phyloP scores from a whole-genome alignment of 2,797 vertebrate species.

The Sebastolobus alascanus region DNA sequence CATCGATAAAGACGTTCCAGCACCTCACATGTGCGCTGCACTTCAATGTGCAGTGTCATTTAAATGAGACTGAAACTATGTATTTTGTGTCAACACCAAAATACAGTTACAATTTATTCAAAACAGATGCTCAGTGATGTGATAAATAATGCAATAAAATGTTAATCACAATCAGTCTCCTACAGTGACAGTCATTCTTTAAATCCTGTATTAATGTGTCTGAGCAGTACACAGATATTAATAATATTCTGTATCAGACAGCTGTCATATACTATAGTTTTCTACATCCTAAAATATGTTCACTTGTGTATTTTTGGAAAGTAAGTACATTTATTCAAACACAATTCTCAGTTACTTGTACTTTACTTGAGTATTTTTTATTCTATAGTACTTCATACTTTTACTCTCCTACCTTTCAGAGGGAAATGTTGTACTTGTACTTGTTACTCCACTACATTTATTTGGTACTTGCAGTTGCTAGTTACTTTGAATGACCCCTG shows the following conservation, averaged over 20 bases:
- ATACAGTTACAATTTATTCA: slow-evolving; percentile 25
- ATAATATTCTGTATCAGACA: slow-evolving; percentile 40
- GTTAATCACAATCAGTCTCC: slow-evolving; percentile 56
- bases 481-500: not conserved
- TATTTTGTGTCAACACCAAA: slow-evolving; percentile 13
- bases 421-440: not conserved
- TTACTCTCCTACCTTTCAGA: not conserved
- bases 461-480: not conserved
- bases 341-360: not conserved
- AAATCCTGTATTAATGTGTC: slow-evolving; percentile 55
- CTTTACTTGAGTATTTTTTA: not conserved
- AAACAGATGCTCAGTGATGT: slow-evolving; percentile 43
- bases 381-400: not conserved
- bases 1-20: slow-evolving; percentile 33
- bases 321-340: not conserved
- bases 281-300: slow-evolving; percentile 2
- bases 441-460: not conserved
- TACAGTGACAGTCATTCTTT: slow-evolving; percentile 48
- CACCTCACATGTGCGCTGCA: slow-evolving; percentile 13
- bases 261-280: not conserved
- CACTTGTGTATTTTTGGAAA: not conserved
- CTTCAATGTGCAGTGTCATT: slow-evolving; percentile 25
- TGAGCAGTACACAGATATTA: slow-evolving; percentile 31
- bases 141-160: slow-evolving; percentile 41
- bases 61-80: slow-evolving; percentile 28